Evolutionary conservation across 2,113 vertebrate species (phyloP).

Genomic region (Melierax canorus): DNA sequence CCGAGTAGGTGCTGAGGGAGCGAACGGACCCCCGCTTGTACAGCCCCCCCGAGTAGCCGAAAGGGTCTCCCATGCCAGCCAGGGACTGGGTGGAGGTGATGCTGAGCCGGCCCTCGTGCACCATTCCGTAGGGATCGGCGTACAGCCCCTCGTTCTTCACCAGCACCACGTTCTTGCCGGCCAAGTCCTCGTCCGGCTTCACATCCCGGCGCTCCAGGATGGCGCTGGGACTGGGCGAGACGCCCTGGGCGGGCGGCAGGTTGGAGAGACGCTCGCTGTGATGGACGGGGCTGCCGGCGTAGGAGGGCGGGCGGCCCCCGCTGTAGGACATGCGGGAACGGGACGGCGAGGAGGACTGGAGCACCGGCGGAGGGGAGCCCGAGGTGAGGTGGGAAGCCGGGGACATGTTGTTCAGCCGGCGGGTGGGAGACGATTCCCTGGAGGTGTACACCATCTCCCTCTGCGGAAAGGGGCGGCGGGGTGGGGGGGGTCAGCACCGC

Average conservation of each 20-base stretch:
- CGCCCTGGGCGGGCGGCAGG: slow-evolving; percentile 76
- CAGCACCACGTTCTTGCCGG: slow-evolving; percentile 89
- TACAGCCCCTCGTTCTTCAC: slow-evolving; percentile 94
- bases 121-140: slow-evolving; percentile 90
- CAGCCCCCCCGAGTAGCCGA: slow-evolving; percentile 88
- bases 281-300: slow-evolving; percentile 84
- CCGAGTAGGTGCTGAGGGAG: slow-evolving; percentile 95
- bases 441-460: slow-evolving; percentile 96
- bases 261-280: slow-evolving; percentile 74
- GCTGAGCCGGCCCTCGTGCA: slow-evolving; percentile 94
- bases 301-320: slow-evolving; percentile 88
- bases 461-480: slow-evolving; percentile 60
- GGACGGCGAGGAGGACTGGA: slow-evolving; percentile 84
- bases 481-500: fast-evolving
- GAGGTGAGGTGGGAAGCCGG: slow-evolving; percentile 70
- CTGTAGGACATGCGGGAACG: slow-evolving; percentile 95
- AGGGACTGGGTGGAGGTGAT: slow-evolving; percentile 91
- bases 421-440: slow-evolving; percentile 92
- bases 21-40: slow-evolving; percentile 93
- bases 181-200: slow-evolving; percentile 93
- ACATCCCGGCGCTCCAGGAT: slow-evolving; percentile 97
- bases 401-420: slow-evolving; percentile 91
- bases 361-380: slow-evolving; percentile 71
- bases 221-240: slow-evolving; percentile 93
- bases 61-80: slow-evolving; percentile 88